phyloP scores from a whole-genome alignment of 1,140 invertebrate species.

The Heliconius congener region DNA sequence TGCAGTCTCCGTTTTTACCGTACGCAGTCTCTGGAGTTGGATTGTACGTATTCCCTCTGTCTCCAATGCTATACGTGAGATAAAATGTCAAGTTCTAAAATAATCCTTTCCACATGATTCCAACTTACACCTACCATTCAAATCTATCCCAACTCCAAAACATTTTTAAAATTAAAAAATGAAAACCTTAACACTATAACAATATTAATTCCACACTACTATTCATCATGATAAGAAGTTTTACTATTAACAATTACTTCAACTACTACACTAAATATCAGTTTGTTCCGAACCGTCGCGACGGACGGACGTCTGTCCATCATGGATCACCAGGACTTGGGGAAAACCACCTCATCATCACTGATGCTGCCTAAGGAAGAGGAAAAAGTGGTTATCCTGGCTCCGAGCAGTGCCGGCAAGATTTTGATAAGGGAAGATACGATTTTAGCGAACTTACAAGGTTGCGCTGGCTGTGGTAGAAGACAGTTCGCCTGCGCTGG shows the following conservation, averaged over 20 bases:
- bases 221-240: not conserved
- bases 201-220: not conserved
- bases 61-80: too few species aligned
- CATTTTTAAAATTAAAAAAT: not conserved
- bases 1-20: too few species aligned
- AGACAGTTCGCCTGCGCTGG: conserved; percentile 64
- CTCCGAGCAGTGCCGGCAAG: conserved; percentile 51
- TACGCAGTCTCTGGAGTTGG: too few species aligned
- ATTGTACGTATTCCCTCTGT: too few species aligned
- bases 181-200: not conserved
- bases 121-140: not conserved
- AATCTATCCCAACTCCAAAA: not conserved
- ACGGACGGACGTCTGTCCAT: conserved; percentile 29
- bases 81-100: too few species aligned
- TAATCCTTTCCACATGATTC: not conserved
- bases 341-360: conserved; percentile 52
- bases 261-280: conserved; percentile 12
- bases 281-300: conserved; percentile 23
- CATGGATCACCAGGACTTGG: conserved; percentile 60
- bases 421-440: conserved; percentile 71
- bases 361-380: conserved; percentile 57
- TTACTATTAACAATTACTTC: not conserved
- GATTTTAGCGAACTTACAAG: conserved; percentile 57
- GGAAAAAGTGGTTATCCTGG: conserved; percentile 53
- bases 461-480: conserved; percentile 65